phyloP scores from a whole-genome alignment of 2,113 vertebrate species.

The Rhizomys pruinosus region DNA sequence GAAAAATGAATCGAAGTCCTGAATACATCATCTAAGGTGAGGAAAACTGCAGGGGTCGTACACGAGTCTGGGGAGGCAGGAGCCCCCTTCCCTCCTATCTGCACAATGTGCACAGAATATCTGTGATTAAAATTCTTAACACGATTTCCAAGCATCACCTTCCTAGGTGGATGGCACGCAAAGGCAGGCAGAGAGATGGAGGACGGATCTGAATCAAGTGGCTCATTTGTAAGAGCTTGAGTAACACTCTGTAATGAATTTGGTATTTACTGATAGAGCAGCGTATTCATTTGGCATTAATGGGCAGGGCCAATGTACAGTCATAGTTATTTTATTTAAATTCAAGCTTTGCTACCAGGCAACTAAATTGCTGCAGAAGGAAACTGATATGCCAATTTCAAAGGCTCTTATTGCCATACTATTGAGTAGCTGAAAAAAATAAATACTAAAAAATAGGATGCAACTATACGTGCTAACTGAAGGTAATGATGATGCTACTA shows the following conservation, averaged over 20 bases:
- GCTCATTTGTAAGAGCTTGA: slow-evolving; percentile 53
- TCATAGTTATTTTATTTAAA: slow-evolving; percentile 74
- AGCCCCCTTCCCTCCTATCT: not conserved
- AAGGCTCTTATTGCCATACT: slow-evolving; percentile 53
- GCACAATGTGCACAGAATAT: slow-evolving; percentile 42
- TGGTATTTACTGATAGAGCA: slow-evolving; percentile 57
- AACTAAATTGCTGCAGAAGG: slow-evolving; percentile 58
- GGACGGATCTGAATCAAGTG: slow-evolving; percentile 64
- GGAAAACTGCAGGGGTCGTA: slow-evolving; percentile 74
- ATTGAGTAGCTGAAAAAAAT: slow-evolving; percentile 53
- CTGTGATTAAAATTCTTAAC: slow-evolving; percentile 74
- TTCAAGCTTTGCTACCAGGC: slow-evolving; percentile 61
- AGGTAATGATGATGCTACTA: not conserved
- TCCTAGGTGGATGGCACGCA: slow-evolving; percentile 66
- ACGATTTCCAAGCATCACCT: slow-evolving; percentile 64
- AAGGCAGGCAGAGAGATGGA: slow-evolving; percentile 55
- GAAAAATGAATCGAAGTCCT: slow-evolving; percentile 76
- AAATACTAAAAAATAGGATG: slow-evolving; percentile 46
- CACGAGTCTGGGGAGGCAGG: slow-evolving; percentile 58
- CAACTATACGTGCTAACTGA: slow-evolving; percentile 29
- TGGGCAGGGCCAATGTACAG: slow-evolving; percentile 60
- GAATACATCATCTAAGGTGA: slow-evolving; percentile 76
- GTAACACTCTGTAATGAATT: slow-evolving; percentile 67
- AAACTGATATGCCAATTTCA: slow-evolving; percentile 67
- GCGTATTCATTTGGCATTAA: slow-evolving; percentile 67